These are phyloP conservation scores for Peromyscus nudipes DNA, from an alignment of 2,797 vertebrate genomes.

Conservation along the genomic window DNA sequence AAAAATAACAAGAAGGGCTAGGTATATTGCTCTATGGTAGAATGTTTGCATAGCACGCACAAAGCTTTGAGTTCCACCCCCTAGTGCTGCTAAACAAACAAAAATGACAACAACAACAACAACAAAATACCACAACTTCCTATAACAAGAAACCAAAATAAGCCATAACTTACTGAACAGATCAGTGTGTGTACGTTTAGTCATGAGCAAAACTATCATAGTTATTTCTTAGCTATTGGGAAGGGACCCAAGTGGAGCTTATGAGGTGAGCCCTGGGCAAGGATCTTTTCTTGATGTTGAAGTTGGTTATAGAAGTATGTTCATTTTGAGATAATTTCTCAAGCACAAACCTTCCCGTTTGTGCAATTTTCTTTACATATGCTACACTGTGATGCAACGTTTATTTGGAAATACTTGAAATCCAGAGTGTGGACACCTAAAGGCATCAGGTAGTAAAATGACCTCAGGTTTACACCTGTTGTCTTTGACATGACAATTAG, in stretches of 20 bases:
- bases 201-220: background rate
- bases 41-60: background rate
- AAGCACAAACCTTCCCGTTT: background rate
- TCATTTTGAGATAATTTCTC: background rate
- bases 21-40: background rate
- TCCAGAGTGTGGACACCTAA: slow-evolving; percentile 41
- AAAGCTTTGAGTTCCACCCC: background rate
- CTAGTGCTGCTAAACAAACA: background rate
- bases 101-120: background rate
- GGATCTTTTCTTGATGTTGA: background rate
- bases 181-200: background rate
- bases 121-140: background rate
- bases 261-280: background rate
- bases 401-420: slow-evolving; percentile 43
- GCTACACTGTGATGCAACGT: background rate
- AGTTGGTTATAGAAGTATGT: too few species aligned
- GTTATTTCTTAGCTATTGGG: background rate
- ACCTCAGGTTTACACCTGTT: background rate
- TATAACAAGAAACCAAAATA: background rate
- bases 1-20: background rate
- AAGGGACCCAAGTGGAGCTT: background rate
- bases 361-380: background rate
- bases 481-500: background rate
- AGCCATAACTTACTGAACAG: background rate
- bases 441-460: background rate